Conservation (phyloP, 2,113 vertebrate species). For the Larimichthys crocea region DNA sequence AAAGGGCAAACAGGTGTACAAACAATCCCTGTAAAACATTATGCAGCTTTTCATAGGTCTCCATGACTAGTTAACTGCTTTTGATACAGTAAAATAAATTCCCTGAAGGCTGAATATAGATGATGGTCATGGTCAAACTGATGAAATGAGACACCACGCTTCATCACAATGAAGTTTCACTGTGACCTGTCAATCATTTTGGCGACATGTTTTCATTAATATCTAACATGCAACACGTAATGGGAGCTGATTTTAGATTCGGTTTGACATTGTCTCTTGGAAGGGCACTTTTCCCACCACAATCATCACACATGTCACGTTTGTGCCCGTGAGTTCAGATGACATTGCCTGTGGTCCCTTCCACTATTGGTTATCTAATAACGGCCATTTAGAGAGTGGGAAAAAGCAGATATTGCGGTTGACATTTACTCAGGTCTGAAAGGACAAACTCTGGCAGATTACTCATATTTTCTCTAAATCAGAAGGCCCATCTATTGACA, state of each 20-base stretch:
- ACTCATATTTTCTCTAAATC: conserved; percentile 40
- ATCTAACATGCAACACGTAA: conserved; percentile 22
- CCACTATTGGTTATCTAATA: conserved; percentile 46
- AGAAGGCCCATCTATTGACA: conserved; percentile 23
- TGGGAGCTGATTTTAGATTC: conserved; percentile 23
- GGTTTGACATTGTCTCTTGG: conserved; percentile 30
- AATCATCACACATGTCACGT: conserved; percentile 50
- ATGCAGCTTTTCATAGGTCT: not conserved
- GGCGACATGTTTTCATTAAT: not conserved
- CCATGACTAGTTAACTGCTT: not conserved
- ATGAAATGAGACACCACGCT: not conserved
- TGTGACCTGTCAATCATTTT: conserved; percentile 11
- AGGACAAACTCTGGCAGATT: conserved; percentile 42
- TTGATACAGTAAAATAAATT: not conserved
- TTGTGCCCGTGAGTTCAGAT: conserved; percentile 21
- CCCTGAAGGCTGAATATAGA: not conserved
- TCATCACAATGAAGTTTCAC: not conserved
- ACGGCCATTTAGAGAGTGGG: conserved; percentile 25
- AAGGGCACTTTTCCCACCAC: conserved; percentile 25
- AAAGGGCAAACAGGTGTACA: not conserved
- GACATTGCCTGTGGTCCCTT: conserved; percentile 55
- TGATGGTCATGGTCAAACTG: not conserved
- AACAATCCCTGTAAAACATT: not conserved
- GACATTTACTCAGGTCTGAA: conserved; percentile 59
- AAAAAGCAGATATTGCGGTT: conserved; percentile 41